Base-by-base conservation (phyloP, 1,140 invertebrate species). In the Babylonia areolata region DNA sequence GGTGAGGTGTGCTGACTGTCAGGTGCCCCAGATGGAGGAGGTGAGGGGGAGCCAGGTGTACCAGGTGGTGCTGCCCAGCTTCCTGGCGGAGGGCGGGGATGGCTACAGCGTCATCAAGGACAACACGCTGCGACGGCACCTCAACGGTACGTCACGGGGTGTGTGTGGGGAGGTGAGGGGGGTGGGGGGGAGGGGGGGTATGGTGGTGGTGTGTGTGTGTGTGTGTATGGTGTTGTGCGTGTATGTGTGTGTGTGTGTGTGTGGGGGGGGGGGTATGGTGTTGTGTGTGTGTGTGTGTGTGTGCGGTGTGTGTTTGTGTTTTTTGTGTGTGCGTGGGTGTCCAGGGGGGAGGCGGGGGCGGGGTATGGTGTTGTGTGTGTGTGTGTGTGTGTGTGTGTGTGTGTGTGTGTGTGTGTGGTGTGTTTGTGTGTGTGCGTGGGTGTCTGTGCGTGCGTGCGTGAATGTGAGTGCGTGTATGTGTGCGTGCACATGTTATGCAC, bases 41-140 rank as follows among this genome's bases (percentile, higher is more conserved):
- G 58, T 91, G 33, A 46, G 94, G 11, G 46, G 79, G 40, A 23
- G 42, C 6, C 86, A 87, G 69, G 69, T 86, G 46, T 91, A 91
- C 71, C 83, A 86, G n/a, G 51, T 91, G 1, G 73, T 91, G 5
- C 94, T 96, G 37, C 94, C 95, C 71, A 95, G 94, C 83, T 97
- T 96, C 90, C 91, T 97, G 17, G 94, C 95, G 1, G 91, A 93
- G 3, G 97, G 96, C 17, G 97, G 97, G 31, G 96, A 97, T 89
- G 96, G 95, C 1, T 96, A 94, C 84, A 64, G 78, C 0, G 93
- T 95, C 91, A 89, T 90, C 28, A 84, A 35, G 42, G 83, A 89
- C 20, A 84, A 87, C 31, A 85, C 80, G 2, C 73, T 87, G 28
- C 58, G 84, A 40, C 51, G 73, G 1, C 84, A 88, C 54, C 82